Conservation (phyloP, 2,888 invertebrate species). For the Bibio marci region DNA sequence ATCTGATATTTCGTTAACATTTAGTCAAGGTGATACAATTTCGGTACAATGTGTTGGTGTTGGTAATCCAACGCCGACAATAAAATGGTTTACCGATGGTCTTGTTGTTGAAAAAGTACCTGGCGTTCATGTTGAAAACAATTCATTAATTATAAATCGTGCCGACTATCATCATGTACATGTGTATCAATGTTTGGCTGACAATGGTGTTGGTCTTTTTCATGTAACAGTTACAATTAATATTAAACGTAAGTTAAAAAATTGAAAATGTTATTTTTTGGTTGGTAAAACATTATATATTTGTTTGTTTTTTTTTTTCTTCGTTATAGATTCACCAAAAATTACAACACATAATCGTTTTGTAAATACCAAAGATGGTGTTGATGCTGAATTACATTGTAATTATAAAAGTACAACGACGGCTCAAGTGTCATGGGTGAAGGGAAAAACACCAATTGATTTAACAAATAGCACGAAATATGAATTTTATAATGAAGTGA, state of each 20-base stretch:
- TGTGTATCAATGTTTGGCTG: constrained; percentile 23
- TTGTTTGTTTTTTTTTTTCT: not conserved
- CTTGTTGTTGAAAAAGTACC: constrained; percentile 3
- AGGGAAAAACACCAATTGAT: constrained; percentile 13
- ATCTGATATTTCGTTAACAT: constrained; percentile 21
- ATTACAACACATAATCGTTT: constrained; percentile 24
- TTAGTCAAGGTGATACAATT: constrained; percentile 22
- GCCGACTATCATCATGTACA: constrained; percentile 21
- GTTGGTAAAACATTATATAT: no score
- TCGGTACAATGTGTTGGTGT: constrained; percentile 19
- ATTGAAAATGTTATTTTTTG: no score
- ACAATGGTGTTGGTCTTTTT: constrained; percentile 19
- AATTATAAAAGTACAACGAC: constrained; percentile 23
- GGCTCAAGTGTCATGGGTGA: constrained; percentile 18
- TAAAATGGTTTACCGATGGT: constrained; percentile 18
- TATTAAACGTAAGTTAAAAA: constrained; percentile 15
- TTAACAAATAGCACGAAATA: not conserved
- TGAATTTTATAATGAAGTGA: not conserved
- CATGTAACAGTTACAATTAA: constrained; percentile 22
- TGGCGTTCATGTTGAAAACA: constrained; percentile 13
- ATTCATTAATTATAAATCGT: constrained; percentile 16
- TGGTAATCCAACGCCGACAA: constrained; percentile 11
- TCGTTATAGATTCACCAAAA: constrained; percentile 15
- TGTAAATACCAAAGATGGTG: constrained; percentile 19
- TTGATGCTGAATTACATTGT: constrained; percentile 21